Conservation (phyloP, 2,113 vertebrate species). For the Cyprinodon variegatus region DNA sequence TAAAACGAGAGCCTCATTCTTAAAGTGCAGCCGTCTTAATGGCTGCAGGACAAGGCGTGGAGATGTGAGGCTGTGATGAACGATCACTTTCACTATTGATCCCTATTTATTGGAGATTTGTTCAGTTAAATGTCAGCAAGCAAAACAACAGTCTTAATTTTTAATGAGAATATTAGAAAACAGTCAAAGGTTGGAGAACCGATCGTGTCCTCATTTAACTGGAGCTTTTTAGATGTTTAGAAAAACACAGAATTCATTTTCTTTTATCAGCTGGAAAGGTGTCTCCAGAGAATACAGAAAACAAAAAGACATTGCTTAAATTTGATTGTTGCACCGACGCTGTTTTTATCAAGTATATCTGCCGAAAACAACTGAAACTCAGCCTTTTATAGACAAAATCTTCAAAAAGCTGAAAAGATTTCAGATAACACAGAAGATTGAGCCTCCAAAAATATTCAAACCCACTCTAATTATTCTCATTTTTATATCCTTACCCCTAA, state of each 20-base stretch:
- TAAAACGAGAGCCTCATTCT: not conserved
- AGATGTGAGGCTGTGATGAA: not conserved
- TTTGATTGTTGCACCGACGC: not conserved
- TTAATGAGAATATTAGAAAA: not conserved
- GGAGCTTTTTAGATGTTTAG: not conserved
- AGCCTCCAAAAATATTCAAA: not conserved
- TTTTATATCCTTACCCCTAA: too few relatives aligned
- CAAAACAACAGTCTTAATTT: constrained; percentile 6
- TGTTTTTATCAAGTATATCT: not conserved
- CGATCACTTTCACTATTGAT: not conserved
- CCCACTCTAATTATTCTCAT: too few relatives aligned
- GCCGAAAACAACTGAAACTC: not conserved
- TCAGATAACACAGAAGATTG: too few relatives aligned
- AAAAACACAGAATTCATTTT: not conserved
- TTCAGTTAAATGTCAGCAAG: constrained; percentile 7
- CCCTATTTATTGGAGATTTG: not conserved
- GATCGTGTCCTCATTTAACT: not conserved
- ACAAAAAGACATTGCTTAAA: not conserved
- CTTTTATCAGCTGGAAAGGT: too few relatives aligned
- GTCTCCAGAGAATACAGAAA: not conserved
- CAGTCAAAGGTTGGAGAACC: not conserved
- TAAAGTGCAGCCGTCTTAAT: not conserved
- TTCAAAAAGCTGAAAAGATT: too few relatives aligned
- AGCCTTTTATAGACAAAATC: not conserved
- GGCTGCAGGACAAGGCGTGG: not conserved